Percentiles rank a stretch among this genome's conserved stretches.
phyloP scores from a whole-genome alignment of 2,113 vertebrate genomes.

The Haliaeetus leucogaster region DNA sequence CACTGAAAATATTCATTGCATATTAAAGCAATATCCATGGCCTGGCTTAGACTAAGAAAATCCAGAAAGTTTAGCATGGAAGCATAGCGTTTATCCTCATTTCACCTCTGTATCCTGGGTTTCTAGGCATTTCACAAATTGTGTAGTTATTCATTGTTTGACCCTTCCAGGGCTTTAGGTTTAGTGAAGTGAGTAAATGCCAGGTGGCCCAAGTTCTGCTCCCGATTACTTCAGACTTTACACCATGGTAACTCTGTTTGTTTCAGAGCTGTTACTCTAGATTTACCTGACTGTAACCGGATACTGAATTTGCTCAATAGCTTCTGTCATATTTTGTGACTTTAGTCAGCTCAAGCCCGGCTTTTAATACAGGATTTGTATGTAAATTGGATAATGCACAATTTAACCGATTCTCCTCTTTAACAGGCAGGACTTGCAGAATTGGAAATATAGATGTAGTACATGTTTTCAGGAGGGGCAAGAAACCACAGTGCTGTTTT shows the following conservation, averaged over 20 bases:
- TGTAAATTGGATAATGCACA: neutral
- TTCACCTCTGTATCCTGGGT: conserved; percentile 3
- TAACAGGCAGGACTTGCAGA: neutral
- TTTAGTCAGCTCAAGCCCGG: neutral
- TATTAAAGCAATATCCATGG: neutral
- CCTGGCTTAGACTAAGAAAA: conserved; percentile 16
- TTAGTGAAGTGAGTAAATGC: conserved; percentile 27
- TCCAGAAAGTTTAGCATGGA: neutral
- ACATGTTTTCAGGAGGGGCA: conserved; percentile 46
- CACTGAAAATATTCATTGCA: conserved; percentile 32
- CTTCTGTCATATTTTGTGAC: neutral
- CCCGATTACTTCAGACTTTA: neutral
- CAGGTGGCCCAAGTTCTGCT: neutral
- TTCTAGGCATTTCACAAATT: conserved; percentile 6
- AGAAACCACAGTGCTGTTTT: conserved; percentile 41
- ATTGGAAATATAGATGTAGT: conserved; percentile 20
- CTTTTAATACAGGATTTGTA: conserved; percentile 14
- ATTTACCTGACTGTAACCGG: neutral
- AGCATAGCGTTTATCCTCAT: conserved; percentile 52
- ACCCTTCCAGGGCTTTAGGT: conserved; percentile 17
- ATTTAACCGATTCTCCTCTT: neutral
- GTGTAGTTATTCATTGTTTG: conserved; percentile 20
- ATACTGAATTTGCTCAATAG: neutral
- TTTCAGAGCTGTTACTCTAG: neutral
- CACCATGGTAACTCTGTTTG: neutral